Evolutionary conservation across 2,888 invertebrate genomes (phyloP), one percentile per base, ranked within the genome.

Genomic region (Ochropacha duplaris): DNA sequence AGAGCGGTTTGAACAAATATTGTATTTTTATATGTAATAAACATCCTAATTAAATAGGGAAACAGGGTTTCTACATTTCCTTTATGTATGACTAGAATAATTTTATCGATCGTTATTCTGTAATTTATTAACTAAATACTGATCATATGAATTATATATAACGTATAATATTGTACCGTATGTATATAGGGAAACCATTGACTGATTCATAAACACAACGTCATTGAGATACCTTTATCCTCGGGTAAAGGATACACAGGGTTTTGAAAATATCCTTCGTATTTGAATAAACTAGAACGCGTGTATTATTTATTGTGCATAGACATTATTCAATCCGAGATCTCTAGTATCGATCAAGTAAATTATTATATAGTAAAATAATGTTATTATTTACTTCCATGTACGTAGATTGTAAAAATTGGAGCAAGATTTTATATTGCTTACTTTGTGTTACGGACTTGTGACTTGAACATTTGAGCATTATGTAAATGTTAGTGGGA

Each of bases 31-130:
- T 44, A 44, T 72, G 62, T 66, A 67, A 62, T 62, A 58, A 44
- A 44, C 65, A 72, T 67, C 70, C 69, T 71, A 69, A n/a, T n/a
- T n/a, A n/a, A n/a, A 74, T 73, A 79, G 90, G 89, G 82, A 83
- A 86, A 87, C 90, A 90, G 90, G 90, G 90, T 89, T 82, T 77
- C 73, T 78, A 76, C 71, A 70, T 81, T 80, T 66, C 63, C 70
- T 66, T 58, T 65, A 16, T 44, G 1, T 19, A 39, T 39, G 16
- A 34, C 5, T 14, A 34, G 6, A 39, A 39, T 14, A 39, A 39
- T n/a, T n/a, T 39, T 1, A n/a, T 39, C 39, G 4, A 39, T 16
- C 14, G 39, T 39, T n/a, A 39, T 39, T 36, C n/a, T 36, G 1
- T 6, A 12, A 36, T 36, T 0, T 1, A 49, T 12, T 11, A 28